A percentile compares a stretch with the other conserved stretches of the same genome.
Conservation (phyloP, 2,888 invertebrate species). For the Hetaerina titia region DNA sequence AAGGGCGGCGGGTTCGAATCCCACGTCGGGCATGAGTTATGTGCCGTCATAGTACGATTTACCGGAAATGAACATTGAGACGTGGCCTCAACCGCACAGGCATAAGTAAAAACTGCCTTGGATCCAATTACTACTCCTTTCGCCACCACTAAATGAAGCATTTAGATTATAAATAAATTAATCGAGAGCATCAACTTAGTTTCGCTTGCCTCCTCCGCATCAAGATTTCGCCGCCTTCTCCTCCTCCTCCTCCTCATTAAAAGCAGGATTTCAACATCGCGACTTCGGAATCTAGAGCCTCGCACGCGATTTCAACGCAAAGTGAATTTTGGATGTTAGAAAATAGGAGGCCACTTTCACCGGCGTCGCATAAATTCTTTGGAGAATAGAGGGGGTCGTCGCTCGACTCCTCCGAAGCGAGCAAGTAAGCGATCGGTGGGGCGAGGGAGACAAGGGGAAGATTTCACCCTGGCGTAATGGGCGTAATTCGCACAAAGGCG, state of each 20-base stretch:
- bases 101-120: too few species aligned
- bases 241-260: not conserved
- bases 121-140: too few species aligned
- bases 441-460: not conserved
- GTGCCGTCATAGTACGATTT: too few species aligned
- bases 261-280: not conserved
- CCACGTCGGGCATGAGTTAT: too few species aligned
- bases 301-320: constrained; percentile 1
- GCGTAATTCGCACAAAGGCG: not conserved
- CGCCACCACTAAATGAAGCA: not conserved
- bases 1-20: too few species aligned
- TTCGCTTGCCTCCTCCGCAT: not conserved
- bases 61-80: too few species aligned
- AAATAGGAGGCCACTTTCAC: constrained; percentile 17
- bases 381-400: not conserved
- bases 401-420: not conserved
- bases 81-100: too few species aligned
- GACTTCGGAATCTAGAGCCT: not conserved
- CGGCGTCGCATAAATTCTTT: not conserved
- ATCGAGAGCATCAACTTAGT: not conserved
- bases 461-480: not conserved
- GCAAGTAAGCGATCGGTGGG: not conserved
- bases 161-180: too few species aligned
- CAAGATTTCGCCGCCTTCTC: not conserved
- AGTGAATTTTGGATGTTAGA: not conserved